Conservation (phyloP, 2,113 vertebrate species). For the Perca schrenkii region DNA sequence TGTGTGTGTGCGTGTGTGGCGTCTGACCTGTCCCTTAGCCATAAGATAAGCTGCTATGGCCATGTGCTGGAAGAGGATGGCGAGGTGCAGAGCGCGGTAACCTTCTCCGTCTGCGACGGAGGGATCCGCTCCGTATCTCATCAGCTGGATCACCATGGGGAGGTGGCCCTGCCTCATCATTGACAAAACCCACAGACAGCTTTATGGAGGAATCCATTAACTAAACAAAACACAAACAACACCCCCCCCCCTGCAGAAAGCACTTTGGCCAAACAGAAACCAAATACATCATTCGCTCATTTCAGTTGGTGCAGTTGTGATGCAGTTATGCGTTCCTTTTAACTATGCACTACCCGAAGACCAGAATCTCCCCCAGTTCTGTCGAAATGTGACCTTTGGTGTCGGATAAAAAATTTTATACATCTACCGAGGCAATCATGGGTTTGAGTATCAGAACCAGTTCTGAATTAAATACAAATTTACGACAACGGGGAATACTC, state of each 20-base stretch:
- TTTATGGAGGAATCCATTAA: neutral
- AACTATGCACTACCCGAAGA: too few species aligned
- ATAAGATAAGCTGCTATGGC: conserved; percentile 95
- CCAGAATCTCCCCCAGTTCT: neutral
- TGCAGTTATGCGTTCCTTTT: neutral
- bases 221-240: neutral
- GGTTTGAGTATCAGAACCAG: neutral
- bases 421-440: neutral
- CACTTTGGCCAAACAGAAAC: neutral
- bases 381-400: neutral
- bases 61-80: conserved; percentile 96
- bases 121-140: conserved; percentile 93
- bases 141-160: conserved; percentile 91
- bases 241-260: neutral
- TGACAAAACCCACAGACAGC: conserved; percentile 17
- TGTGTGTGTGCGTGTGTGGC: conserved; percentile 25
- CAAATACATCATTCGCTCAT: neutral
- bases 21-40: conserved; percentile 93
- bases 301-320: neutral
- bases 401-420: neutral
- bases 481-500: neutral
- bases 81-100: conserved; percentile 92
- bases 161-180: conserved; percentile 93
- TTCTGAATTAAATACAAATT: neutral
- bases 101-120: conserved; percentile 93